Percentiles rank a stretch among this genome's conserved stretches.
These are phyloP conservation scores for Thripadectes ignobilis DNA, from an alignment of 2,797 vertebrate species.

Conservation along the genomic window DNA sequence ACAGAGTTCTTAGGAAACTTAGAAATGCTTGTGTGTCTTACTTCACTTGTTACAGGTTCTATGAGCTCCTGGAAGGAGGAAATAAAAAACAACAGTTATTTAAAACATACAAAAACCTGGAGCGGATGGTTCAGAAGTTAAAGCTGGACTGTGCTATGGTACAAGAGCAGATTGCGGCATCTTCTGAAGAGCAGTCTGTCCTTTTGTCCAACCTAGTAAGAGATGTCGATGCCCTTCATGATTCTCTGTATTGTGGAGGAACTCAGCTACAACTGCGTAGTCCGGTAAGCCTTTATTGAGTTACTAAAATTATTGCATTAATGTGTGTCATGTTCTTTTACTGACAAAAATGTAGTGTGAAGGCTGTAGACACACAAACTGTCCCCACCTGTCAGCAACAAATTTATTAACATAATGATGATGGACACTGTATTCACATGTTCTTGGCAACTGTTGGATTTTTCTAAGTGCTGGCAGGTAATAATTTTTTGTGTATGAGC, in stretches of 20 bases:
- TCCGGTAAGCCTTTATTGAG: conserved; percentile 76
- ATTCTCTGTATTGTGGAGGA: conserved; percentile 80
- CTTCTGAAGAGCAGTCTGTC: conserved; percentile 76
- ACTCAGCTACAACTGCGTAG: conserved; percentile 83
- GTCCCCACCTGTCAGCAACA: not conserved
- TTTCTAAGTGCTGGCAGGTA: not conserved
- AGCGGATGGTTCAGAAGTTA: conserved; percentile 79
- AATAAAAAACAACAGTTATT: conserved; percentile 82
- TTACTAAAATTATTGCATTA: not conserved
- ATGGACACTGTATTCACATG: not conserved
- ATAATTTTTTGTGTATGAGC: not conserved
- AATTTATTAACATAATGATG: not conserved
- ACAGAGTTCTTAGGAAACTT: not conserved
- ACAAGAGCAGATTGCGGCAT: conserved; percentile 75
- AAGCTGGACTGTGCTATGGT: conserved; percentile 73
- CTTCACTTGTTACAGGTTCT: conserved; percentile 79
- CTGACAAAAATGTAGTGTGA: not conserved
- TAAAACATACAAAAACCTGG: conserved; percentile 83
- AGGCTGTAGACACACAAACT: not conserved
- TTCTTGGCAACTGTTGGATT: not conserved
- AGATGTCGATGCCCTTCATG: conserved; percentile 78
- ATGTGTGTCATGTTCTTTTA: not conserved
- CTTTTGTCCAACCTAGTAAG: conserved; percentile 73
- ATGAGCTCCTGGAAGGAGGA: conserved; percentile 83
- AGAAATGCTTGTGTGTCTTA: conserved; percentile 5